A percentile compares a stretch with the other conserved stretches of the same genome.
These are phyloP conservation scores for Desoria tigrina DNA, from an alignment of 2,888 invertebrate genomes.

Conservation along the genomic window DNA sequence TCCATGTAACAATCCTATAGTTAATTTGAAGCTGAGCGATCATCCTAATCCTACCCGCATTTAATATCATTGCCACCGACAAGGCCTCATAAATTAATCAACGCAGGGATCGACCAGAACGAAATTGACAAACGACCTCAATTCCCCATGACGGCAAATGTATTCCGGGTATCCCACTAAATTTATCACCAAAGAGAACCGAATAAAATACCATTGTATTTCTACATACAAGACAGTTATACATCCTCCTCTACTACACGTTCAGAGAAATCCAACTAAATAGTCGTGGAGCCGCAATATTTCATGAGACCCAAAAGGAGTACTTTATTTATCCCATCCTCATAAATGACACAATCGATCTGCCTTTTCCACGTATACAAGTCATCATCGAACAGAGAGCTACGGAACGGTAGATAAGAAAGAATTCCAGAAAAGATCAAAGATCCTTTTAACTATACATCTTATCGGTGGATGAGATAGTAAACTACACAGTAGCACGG, in stretches of 20 bases:
- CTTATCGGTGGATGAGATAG: too few relatives aligned
- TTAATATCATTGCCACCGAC: neutral
- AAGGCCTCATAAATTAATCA: slow-evolving; percentile 22
- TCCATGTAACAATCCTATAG: neutral
- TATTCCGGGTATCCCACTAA: neutral
- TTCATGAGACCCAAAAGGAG: neutral
- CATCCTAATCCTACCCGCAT: too few relatives aligned
- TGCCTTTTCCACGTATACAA: slow-evolving; percentile 7
- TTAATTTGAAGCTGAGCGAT: neutral
- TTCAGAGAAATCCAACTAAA: neutral
- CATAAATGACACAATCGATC: slow-evolving; percentile 11
- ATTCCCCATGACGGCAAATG: slow-evolving; percentile 7
- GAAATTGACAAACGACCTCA: slow-evolving; percentile 19
- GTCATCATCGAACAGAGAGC: neutral
- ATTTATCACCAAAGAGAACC: slow-evolving; percentile 1
- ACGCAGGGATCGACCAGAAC: slow-evolving; percentile 6
- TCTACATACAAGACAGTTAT: too few relatives aligned
- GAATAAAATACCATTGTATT: too few relatives aligned
- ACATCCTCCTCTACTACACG: neutral
- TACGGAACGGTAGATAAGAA: neutral
- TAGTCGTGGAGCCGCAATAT: too few relatives aligned
- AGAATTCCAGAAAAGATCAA: slow-evolving; percentile 1
- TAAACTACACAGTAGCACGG: neutral
- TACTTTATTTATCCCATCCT: neutral
- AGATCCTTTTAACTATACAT: neutral